Base-by-base conservation (phyloP, 2,888 invertebrate species). In the Epirrhoe tristata region DNA sequence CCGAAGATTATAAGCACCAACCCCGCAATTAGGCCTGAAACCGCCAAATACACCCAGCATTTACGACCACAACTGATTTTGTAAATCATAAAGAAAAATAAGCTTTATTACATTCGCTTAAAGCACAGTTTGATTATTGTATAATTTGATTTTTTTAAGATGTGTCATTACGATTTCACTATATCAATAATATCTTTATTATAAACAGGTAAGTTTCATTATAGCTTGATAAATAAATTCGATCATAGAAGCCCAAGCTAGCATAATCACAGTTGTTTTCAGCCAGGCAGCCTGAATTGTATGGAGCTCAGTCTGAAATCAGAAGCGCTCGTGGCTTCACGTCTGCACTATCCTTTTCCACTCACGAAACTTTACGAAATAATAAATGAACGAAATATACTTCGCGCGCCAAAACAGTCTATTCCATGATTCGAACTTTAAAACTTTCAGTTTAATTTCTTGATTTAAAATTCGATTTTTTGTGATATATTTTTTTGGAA, bases 271-370 rank as follows among this genome's bases (percentile, higher is more conserved):
- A 71, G 76, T 75, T 73, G 76, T 73, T 78, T 81, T 80, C 81
- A 79, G 76, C 24, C 14, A 39, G 24, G 16, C 51, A 32, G 12
- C 14, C 75, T 70, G 77, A 72, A 76, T 63, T 67, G 63, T 51
- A 61, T 63, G 24, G 24, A 24, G 54, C 73, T 80, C 86, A 88
- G 87, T 88, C 77, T 74, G 71, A 73, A 80, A 82, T 81, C 82
- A 83, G 84, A 66, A 70, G 73, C 74, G 70, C 68, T 53, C 54
- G 76, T 50, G 80, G 67, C 12, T 67, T 66, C 77, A 82, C 85
- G 85, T 78, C 67, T 66, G 57, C 7, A 10, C 55, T 66, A 46
- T 31, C 34, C 51, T 57, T 54, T 43, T 57, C 64, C 55, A 58
- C 53, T 67, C 34, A 74, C 82, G 81, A 77, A 83, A 78, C 79